These are phyloP conservation scores for Bradypus variegatus DNA, from an alignment of 2,797 vertebrate genomes.

Conservation along the genomic window DNA sequence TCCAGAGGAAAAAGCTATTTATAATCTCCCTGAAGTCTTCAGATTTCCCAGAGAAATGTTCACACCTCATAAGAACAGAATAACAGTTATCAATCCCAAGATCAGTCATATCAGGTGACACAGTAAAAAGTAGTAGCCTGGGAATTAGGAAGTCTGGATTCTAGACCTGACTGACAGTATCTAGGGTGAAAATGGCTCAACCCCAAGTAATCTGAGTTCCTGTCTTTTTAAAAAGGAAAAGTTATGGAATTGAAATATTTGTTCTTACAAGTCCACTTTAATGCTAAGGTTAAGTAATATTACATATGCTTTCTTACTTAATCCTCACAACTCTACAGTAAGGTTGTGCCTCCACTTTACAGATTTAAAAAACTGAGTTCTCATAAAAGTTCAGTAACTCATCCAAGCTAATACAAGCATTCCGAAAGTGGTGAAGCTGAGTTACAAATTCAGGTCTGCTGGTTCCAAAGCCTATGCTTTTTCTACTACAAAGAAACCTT, in stretches of 20 bases:
- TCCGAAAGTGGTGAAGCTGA: background rate
- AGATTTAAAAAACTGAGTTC: background rate
- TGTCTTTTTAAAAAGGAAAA: conserved; percentile 9
- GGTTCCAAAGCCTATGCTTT: conserved; percentile 14
- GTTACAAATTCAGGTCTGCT: conserved; percentile 1
- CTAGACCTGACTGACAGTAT: background rate
- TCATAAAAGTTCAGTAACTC: conserved; percentile 12
- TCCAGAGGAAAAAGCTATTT: conserved; percentile 24
- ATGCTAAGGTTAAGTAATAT: background rate
- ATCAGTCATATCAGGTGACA: background rate
- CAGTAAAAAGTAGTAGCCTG: background rate
- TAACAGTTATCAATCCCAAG: background rate
- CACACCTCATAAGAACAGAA: background rate
- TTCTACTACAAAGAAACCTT: background rate
- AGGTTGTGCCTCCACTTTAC: background rate
- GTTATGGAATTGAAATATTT: background rate
- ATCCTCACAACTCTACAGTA: background rate
- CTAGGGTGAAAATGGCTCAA: background rate
- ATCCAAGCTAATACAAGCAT: background rate
- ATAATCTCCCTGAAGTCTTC: background rate
- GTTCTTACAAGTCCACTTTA: background rate
- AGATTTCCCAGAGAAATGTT: conserved; percentile 17
- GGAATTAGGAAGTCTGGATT: background rate
- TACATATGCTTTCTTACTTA: background rate
- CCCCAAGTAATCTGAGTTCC: background rate